Conservation (phyloP, 1,140 invertebrate species). For the Aphelenchoides besseyi region DNA sequence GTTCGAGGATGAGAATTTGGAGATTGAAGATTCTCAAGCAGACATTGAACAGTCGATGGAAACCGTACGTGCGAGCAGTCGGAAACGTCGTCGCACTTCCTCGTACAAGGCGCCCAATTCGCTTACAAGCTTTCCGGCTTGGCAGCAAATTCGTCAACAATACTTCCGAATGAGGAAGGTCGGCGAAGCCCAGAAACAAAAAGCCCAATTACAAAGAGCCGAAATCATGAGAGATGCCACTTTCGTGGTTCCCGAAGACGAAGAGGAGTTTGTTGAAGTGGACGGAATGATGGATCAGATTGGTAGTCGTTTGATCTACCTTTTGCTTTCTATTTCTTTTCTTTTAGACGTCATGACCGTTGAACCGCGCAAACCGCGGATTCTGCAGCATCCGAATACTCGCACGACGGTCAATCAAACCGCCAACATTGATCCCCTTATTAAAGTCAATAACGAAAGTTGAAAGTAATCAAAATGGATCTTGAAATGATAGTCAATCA, state of each 20-base stretch:
- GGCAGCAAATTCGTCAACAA: constrained; percentile 46
- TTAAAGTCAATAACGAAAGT: background rate
- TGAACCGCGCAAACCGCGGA: background rate
- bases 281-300: constrained; percentile 5
- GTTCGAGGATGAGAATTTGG: constrained; percentile 1
- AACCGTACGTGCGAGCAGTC: background rate
- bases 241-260: background rate
- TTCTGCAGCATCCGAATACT: constrained; percentile 1
- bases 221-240: constrained; percentile 3
- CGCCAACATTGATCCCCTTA: background rate
- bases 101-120: background rate
- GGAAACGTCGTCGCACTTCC: background rate
- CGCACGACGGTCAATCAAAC: too few species aligned
- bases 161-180: constrained; percentile 44
- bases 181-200: constrained; percentile 11
- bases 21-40: background rate
- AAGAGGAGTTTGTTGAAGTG: constrained; percentile 6
- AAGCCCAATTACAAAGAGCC: background rate
- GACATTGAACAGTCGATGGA: constrained; percentile 26
- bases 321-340: background rate
- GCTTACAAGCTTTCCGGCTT: constrained; percentile 40
- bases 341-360: background rate
- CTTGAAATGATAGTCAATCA: too few species aligned
- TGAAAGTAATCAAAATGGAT: too few species aligned
- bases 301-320: background rate